Conservation (phyloP, 2,113 vertebrate genomes). For the Pelusios castaneus region DNA sequence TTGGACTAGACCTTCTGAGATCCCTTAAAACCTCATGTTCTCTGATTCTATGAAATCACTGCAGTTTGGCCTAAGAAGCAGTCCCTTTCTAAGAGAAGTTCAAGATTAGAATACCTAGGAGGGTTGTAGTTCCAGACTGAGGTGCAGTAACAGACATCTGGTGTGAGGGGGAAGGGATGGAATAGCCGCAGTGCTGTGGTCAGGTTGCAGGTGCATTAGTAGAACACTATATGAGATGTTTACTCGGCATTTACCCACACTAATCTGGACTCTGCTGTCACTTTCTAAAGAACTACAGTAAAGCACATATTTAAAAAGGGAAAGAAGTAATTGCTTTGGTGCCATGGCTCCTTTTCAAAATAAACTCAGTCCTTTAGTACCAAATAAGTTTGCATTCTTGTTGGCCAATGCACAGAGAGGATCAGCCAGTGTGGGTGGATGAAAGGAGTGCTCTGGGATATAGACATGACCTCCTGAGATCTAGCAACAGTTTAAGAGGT, state of each 20-base stretch:
- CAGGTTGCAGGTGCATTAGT: not conserved
- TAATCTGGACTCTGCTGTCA: not conserved
- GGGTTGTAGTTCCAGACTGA: not conserved
- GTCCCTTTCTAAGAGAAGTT: not conserved
- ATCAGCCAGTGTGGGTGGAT: not conserved
- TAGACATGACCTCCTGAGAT: not conserved
- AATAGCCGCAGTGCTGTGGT: not conserved
- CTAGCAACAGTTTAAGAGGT: not conserved
- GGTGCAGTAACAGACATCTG: not conserved
- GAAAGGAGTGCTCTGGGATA: not conserved
- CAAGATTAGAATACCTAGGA: not conserved
- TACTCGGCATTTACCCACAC: not conserved
- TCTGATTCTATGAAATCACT: not conserved
- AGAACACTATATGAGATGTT: fast-evolving
- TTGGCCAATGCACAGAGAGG: not conserved
- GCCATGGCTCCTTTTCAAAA: not conserved
- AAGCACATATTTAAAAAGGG: not conserved
- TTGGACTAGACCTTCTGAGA: too few relatives aligned
- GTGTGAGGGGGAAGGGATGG: not conserved
- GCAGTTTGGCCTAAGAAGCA: not conserved
- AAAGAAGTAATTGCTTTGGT: not conserved
- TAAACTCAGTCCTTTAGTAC: not conserved
- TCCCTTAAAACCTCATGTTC: too few relatives aligned
- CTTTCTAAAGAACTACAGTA: not conserved
- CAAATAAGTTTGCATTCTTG: not conserved